These are phyloP conservation scores for Caenorhabditis sinica DNA, from an alignment of 2,888 invertebrate species.

Conservation along the genomic window DNA sequence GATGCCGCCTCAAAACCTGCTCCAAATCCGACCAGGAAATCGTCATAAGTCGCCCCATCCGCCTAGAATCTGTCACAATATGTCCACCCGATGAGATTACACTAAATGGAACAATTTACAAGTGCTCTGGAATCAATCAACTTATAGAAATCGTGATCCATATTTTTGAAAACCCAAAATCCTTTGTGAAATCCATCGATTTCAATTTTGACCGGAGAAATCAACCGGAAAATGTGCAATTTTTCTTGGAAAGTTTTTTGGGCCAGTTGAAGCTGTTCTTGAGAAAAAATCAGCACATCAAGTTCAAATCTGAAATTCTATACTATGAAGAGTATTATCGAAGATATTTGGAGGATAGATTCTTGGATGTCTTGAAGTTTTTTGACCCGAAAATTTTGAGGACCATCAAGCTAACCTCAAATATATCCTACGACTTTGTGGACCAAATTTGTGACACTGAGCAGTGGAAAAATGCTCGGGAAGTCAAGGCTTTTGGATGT, in stretches of 20 bases:
- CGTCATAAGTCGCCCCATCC: not conserved
- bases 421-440: not conserved
- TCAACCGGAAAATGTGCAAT: not conserved
- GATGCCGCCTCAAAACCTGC: not conserved
- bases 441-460: not conserved
- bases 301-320: not conserved
- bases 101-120: not conserved
- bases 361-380: not conserved
- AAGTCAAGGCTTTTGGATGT: not conserved
- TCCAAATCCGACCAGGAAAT: conserved; percentile 6
- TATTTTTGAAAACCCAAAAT: not conserved
- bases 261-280: not conserved
- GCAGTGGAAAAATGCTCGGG: not conserved
- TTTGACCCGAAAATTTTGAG: not conserved
- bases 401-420: not conserved
- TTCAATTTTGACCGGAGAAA: not conserved
- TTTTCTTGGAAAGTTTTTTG: not conserved
- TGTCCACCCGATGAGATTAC: not conserved
- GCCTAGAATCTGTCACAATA: not conserved
- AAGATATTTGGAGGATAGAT: not conserved
- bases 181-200: not conserved
- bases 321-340: not conserved
- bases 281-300: not conserved
- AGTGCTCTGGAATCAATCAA: not conserved
- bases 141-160: not conserved